These are phyloP conservation scores for Akabosia matsudoensis DNA, from an alignment of 1,140 invertebrate species.

Conservation along the genomic window DNA sequence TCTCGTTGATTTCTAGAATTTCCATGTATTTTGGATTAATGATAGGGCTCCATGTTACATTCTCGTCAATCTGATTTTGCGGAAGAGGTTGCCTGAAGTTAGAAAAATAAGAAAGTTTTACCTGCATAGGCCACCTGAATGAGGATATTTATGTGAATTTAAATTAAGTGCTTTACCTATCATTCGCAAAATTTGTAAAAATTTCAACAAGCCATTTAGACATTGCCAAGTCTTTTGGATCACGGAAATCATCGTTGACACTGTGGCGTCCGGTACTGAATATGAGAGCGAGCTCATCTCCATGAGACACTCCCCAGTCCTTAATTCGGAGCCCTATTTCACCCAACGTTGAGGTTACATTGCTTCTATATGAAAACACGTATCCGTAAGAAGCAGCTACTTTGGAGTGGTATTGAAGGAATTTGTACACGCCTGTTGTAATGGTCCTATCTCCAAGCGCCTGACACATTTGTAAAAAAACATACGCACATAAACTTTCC, in stretches of 20 bases:
- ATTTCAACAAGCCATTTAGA: background rate
- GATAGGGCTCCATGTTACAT: background rate
- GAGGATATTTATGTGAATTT: no score
- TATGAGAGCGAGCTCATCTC: background rate
- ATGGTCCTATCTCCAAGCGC: background rate
- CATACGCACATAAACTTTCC: background rate
- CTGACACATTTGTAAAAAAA: background rate
- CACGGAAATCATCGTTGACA: background rate
- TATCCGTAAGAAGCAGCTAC: background rate
- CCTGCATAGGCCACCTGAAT: no score
- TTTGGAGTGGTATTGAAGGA: background rate
- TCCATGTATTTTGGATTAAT: slow-evolving; percentile 6
- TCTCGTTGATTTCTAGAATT: background rate
- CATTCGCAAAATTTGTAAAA: background rate
- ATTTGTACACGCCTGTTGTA: background rate
- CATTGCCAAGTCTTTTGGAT: background rate
- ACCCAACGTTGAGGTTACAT: background rate
- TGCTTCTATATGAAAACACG: background rate
- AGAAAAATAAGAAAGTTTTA: no score
- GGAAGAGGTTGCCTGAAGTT: background rate
- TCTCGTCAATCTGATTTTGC: background rate
- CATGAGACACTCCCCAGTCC: slow-evolving; percentile 7
- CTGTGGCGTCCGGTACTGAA: background rate
- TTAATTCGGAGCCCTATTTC: background rate
- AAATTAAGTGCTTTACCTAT: background rate